These are phyloP conservation scores for Aphodius sticticus DNA, from an alignment of 2,888 invertebrate species.

Conservation along the genomic window DNA sequence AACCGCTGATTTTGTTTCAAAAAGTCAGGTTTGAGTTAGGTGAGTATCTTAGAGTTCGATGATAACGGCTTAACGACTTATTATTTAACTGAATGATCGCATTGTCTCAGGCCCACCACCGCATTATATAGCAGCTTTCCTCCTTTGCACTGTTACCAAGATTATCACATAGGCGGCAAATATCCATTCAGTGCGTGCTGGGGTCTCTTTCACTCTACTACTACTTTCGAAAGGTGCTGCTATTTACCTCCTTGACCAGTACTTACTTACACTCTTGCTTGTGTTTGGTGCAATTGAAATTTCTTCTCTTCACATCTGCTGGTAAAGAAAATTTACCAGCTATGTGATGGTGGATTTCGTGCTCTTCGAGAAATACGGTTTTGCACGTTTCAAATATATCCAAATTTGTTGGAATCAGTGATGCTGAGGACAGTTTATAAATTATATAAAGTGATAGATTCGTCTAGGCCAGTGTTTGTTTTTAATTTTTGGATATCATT, in stretches of 20 bases:
- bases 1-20: background rate
- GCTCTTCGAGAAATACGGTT: background rate
- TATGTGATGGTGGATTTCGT: background rate
- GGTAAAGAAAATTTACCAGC: background rate
- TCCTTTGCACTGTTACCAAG: background rate
- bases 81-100: background rate
- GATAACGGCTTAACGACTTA: background rate
- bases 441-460: background rate
- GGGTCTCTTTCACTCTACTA: background rate
- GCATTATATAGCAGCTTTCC: background rate
- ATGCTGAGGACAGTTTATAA: background rate
- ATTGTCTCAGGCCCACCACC: background rate
- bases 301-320: background rate
- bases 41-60: background rate
- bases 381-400: background rate
- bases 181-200: background rate
- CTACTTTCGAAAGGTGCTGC: background rate
- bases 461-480: background rate
- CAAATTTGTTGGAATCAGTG: background rate
- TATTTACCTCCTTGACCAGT: background rate
- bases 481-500: background rate
- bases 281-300: background rate
- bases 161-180: background rate
- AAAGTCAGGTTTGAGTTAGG: background rate
- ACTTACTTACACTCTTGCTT: background rate